Percentiles rank a stretch among this genome's conserved stretches.
These are phyloP conservation scores for Labia minor DNA, from an alignment of 2,888 invertebrate species.

Conservation along the genomic window DNA sequence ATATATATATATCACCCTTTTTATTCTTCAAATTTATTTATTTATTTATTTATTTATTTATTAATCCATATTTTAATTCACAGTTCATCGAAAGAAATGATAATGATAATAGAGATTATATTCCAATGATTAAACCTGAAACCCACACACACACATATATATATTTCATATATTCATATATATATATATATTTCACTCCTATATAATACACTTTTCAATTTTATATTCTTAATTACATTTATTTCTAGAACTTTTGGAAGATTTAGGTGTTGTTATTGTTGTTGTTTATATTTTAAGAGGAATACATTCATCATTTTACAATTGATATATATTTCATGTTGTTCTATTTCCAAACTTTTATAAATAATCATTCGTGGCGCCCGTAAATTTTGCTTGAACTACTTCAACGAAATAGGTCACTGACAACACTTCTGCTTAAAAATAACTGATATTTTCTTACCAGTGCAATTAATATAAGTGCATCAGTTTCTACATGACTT, in stretches of 20 bases:
- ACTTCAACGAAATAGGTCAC: slow-evolving; percentile 5
- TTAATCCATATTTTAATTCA: neutral
- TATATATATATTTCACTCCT: too few species aligned
- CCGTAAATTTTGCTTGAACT: slow-evolving; percentile 7
- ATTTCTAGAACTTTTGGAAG: too few species aligned
- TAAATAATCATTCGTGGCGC: slow-evolving; percentile 13
- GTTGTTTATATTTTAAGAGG: too few species aligned
- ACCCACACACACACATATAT: too few species aligned
- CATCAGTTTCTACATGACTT: neutral
- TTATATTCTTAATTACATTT: too few species aligned
- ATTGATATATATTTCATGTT: neutral
- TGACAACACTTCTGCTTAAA: neutral
- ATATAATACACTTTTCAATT: too few species aligned
- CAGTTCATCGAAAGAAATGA: too few species aligned
- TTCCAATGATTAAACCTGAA: neutral
- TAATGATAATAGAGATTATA: too few species aligned
- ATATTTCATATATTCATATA: too few species aligned
- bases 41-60: neutral
- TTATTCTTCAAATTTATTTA: neutral
- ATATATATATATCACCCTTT: neutral
- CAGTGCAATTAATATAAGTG: neutral
- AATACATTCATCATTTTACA: neutral
- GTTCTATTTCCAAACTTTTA: slow-evolving; percentile 7
- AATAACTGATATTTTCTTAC: neutral
- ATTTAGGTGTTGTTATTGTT: too few species aligned